A percentile compares a stretch with the other conserved stretches of the same genome.
These are phyloP conservation scores for Emydura subglobosa DNA, from an alignment of 2,113 vertebrate genomes.

Conservation along the genomic window DNA sequence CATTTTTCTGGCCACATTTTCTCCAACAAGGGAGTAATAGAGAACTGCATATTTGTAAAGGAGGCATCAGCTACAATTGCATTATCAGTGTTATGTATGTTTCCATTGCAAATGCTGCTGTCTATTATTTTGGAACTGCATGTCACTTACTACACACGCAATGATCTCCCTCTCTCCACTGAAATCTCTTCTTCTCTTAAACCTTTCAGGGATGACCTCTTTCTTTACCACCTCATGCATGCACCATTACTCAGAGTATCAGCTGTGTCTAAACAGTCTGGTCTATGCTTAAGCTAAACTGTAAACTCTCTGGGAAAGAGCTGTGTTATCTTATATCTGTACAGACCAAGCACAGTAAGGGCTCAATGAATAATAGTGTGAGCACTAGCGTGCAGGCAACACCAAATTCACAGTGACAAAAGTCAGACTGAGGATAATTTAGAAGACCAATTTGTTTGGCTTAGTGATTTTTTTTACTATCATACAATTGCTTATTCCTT, in stretches of 20 bases:
- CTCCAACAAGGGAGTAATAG: neutral
- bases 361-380: neutral
- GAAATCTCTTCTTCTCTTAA: neutral
- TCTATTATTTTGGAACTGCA: neutral
- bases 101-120: neutral
- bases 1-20: neutral
- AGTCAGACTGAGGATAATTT: neutral
- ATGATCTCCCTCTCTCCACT: neutral
- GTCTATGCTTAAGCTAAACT: neutral
- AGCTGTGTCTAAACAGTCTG: neutral
- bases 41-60: neutral
- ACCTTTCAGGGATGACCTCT: accelerated
- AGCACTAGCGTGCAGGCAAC: neutral
- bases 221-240: neutral
- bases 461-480: neutral
- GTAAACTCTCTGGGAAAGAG: neutral
- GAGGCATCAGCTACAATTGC: neutral
- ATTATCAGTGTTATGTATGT: neutral
- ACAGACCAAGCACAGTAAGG: neutral
- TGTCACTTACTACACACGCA: neutral
- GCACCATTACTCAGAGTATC: neutral
- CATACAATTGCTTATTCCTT: neutral
- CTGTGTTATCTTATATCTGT: neutral
- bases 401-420: neutral
- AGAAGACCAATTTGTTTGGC: neutral